A percentile compares a stretch with the other conserved stretches of the same genome.
Conservation (phyloP, 2,888 invertebrate species). For the Andrena hattorfiana region DNA sequence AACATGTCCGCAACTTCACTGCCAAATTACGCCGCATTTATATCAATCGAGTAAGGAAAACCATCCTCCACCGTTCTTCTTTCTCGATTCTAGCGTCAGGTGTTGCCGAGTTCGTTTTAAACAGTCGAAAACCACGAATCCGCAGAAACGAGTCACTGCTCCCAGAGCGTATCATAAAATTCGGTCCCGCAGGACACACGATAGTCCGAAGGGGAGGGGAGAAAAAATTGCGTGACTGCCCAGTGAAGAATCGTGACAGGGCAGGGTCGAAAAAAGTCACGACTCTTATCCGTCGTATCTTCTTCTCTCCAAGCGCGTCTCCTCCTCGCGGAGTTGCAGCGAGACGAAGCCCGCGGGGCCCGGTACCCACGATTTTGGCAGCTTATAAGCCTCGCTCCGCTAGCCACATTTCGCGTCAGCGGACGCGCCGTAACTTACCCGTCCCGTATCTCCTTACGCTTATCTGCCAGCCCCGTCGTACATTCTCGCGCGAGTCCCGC, state of each 20-base stretch:
- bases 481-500: constrained; percentile 67
- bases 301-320: constrained; percentile 36
- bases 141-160: constrained; percentile 12
- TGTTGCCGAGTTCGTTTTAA: background rate
- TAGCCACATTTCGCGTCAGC: constrained; percentile 68
- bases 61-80: background rate
- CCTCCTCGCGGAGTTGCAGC: constrained; percentile 11
- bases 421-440: constrained; percentile 73
- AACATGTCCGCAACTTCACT: too few relatives aligned
- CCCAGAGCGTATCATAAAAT: constrained; percentile 20
- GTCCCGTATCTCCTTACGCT: constrained; percentile 75
- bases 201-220: background rate
- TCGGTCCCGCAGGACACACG: constrained; percentile 10
- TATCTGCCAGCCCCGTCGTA: constrained; percentile 75
- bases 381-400: constrained; percentile 69
- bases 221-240: background rate
- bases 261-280: constrained; percentile 49
- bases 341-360: constrained; percentile 8
- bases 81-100: too few relatives aligned
- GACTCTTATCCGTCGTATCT: constrained; percentile 58
- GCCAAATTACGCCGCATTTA: too few relatives aligned
- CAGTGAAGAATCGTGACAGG: constrained; percentile 17
- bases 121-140: background rate
- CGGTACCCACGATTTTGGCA: constrained; percentile 66
- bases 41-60: too few relatives aligned